A percentile compares a stretch with the other conserved stretches of the same genome.
These are phyloP conservation scores for Acridotheres tristis DNA, from an alignment of 2,797 vertebrate genomes.

Conservation along the genomic window DNA sequence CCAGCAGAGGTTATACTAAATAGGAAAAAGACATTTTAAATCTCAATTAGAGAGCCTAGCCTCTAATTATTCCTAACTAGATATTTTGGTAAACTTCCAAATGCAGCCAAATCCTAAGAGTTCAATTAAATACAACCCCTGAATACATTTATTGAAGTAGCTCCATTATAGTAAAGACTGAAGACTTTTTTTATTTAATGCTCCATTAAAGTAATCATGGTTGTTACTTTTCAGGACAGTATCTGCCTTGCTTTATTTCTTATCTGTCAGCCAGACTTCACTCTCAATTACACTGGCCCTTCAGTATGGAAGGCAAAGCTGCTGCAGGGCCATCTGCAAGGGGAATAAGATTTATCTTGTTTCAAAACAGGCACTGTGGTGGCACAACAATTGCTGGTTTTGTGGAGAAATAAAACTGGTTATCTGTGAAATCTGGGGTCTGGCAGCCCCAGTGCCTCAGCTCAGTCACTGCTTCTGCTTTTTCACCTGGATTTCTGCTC, in stretches of 20 bases:
- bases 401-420: background rate
- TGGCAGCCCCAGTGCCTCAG: background rate
- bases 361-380: background rate
- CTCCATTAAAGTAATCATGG: background rate
- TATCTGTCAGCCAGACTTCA: background rate
- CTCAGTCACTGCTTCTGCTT: background rate
- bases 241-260: constrained; percentile 6
- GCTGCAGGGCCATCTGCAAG: background rate
- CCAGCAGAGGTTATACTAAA: background rate
- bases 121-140: constrained; percentile 23
- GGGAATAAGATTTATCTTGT: background rate
- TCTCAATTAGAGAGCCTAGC: background rate
- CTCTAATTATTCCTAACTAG: constrained; percentile 14
- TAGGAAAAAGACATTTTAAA: constrained; percentile 9
- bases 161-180: background rate
- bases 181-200: background rate
- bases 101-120: background rate
- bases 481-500: background rate
- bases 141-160: background rate
- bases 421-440: background rate
- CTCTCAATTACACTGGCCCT: background rate
- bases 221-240: background rate
- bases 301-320: background rate
- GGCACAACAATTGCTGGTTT: background rate
- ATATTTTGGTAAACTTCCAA: constrained; percentile 47